Percentiles rank a stretch among this genome's conserved stretches.
Evolutionary conservation across 2,797 vertebrate species (phyloP).

Genomic region (Parotocinclus haroldoi): DNA sequence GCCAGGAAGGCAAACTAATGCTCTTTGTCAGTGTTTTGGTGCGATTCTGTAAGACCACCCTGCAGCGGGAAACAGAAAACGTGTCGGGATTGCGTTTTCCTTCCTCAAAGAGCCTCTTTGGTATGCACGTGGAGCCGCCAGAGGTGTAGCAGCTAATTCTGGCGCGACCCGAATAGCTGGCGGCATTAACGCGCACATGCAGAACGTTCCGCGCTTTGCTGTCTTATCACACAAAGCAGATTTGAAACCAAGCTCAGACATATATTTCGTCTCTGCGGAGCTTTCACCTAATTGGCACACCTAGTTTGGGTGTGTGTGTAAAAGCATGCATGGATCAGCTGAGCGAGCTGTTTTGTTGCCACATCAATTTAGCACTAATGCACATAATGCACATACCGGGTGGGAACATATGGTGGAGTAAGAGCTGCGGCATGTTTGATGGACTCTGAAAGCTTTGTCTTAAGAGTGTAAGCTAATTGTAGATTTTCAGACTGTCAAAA

Average conservation of each 20-base stretch:
- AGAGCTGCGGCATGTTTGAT: slow-evolving; percentile 20
- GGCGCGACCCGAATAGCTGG: slow-evolving; percentile 26
- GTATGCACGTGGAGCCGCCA: slow-evolving; percentile 33
- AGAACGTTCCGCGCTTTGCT: slow-evolving; percentile 52
- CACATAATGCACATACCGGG: background rate
- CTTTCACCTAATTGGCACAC: slow-evolving; percentile 57
- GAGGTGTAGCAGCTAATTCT: slow-evolving; percentile 26
- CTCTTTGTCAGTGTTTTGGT: slow-evolving; percentile 23
- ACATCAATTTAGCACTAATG: slow-evolving; percentile 9
- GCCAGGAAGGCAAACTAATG: background rate
- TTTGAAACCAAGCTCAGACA: slow-evolving; percentile 53
- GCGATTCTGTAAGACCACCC: slow-evolving; percentile 18
- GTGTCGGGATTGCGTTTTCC: slow-evolving; percentile 23
- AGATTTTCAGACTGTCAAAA: slow-evolving; percentile 13
- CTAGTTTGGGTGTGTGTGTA: slow-evolving; percentile 45
- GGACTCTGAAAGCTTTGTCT: slow-evolving; percentile 13
- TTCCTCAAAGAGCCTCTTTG: slow-evolving; percentile 36
- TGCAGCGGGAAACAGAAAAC: slow-evolving; percentile 29
- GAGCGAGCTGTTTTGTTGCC: slow-evolving; percentile 12
- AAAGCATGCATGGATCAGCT: slow-evolving; percentile 15
- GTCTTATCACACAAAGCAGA: slow-evolving; percentile 58
- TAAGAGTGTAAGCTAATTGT: slow-evolving; percentile 28
- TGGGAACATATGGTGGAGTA: slow-evolving; percentile 15
- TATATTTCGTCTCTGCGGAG: slow-evolving; percentile 49
- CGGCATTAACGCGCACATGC: slow-evolving; percentile 28